These are phyloP conservation scores for Pristionchus japonicus DNA, from an alignment of 2,888 invertebrate species.

Conservation along the genomic window DNA sequence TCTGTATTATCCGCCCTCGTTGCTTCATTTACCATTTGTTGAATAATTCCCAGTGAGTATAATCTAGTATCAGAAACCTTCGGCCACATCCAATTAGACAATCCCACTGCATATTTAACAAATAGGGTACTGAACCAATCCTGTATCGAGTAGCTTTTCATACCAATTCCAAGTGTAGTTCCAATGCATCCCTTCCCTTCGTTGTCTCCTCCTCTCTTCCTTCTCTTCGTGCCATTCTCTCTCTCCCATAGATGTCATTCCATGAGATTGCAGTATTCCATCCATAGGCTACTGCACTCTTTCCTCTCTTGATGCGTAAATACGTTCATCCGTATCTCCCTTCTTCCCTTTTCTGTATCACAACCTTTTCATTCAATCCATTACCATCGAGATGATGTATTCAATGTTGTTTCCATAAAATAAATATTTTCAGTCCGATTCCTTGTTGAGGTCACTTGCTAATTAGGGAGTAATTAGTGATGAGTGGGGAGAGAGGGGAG, in stretches of 20 bases:
- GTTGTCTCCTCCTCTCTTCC: background rate
- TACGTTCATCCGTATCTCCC: background rate
- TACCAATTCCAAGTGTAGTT: background rate
- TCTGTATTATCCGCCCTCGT: background rate
- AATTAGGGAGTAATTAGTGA: background rate
- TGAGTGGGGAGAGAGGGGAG: background rate
- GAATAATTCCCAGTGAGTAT: background rate
- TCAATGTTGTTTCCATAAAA: background rate
- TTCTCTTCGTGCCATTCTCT: background rate
- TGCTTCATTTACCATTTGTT: background rate
- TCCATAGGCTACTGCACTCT: background rate
- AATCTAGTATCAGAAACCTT: background rate
- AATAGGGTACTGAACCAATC: background rate
- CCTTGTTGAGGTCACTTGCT: background rate
- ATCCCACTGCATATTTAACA: background rate
- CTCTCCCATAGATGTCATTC: no score
- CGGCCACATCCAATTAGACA: background rate
- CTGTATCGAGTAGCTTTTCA: background rate
- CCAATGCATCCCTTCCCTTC: background rate
- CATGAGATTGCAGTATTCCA: no score
- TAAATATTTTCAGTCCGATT: background rate
- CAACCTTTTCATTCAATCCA: background rate
- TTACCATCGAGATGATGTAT: background rate
- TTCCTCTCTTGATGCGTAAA: background rate
- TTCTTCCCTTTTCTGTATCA: background rate